These are phyloP conservation scores for Parthenolecanium corni DNA, from an alignment of 2,888 invertebrate species.

Conservation along the genomic window DNA sequence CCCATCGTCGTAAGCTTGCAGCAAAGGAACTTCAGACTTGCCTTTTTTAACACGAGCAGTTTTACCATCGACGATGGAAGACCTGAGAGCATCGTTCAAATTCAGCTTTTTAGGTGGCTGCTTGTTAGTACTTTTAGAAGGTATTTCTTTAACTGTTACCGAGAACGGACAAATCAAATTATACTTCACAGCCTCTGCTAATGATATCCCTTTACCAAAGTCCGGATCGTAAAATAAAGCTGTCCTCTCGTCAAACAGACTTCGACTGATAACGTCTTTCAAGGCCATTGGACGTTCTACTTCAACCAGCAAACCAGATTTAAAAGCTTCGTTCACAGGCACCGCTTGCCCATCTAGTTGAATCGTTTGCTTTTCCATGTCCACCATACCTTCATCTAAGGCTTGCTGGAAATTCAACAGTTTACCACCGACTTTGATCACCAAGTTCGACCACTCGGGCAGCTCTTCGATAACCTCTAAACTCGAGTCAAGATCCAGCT, in stretches of 20 bases:
- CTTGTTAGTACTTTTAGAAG: conserved; percentile 43
- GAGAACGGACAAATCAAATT: conserved; percentile 74
- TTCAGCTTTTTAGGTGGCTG: conserved; percentile 67
- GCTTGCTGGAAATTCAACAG: conserved; percentile 73
- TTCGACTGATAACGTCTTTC: conserved; percentile 68
- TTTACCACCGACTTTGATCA: conserved; percentile 69
- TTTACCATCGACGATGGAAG: conserved; percentile 57
- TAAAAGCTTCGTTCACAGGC: conserved; percentile 74
- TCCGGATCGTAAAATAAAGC: conserved; percentile 74
- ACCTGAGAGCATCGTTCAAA: conserved; percentile 63
- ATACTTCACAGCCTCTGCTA: conserved; percentile 69
- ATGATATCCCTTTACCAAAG: conserved; percentile 61
- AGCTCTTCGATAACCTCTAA: conserved; percentile 36
- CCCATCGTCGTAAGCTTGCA: conserved; percentile 66
- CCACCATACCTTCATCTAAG: conserved; percentile 61
- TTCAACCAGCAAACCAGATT: conserved; percentile 69
- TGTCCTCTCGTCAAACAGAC: conserved; percentile 63
- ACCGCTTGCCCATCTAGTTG: conserved; percentile 48
- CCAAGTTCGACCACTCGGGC: conserved; percentile 32
- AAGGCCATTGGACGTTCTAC: conserved; percentile 68
- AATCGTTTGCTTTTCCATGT: conserved; percentile 61
- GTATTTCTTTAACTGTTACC: conserved; percentile 60
- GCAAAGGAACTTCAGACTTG: conserved; percentile 53
- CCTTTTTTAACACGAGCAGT: conserved; percentile 59
- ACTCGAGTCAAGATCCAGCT: too few species aligned